These are phyloP conservation scores for Lepidurus apus DNA, from an alignment of 1,140 invertebrate species.

Conservation along the genomic window DNA sequence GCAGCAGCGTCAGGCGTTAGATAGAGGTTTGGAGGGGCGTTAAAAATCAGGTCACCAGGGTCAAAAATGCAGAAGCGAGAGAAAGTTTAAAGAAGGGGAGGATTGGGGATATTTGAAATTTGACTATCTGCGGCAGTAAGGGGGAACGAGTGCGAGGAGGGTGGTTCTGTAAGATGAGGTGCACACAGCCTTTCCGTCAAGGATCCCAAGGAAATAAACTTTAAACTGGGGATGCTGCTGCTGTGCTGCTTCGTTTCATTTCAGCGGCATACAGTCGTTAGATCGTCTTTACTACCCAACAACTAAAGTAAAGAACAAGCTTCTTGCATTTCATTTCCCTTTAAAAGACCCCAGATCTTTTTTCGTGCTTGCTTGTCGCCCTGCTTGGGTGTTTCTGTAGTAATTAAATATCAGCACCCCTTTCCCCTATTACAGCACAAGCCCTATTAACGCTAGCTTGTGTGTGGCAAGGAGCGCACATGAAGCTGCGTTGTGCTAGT, in stretches of 20 bases:
- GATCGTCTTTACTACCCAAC: neutral
- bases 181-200: neutral
- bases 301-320: conserved; percentile 4
- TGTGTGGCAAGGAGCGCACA: neutral
- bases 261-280: neutral
- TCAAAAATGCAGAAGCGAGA: neutral
- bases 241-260: neutral
- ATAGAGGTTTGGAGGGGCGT: neutral
- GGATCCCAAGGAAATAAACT: neutral
- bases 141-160: neutral
- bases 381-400: no score
- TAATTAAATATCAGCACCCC: no score
- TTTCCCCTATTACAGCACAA: no score
- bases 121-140: neutral
- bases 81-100: neutral
- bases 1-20: neutral
- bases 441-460: neutral
- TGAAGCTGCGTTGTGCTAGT: neutral
- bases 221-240: neutral
- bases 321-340: neutral
- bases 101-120: neutral
- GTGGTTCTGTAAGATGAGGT: neutral
- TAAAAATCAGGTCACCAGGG: conserved; percentile 6
- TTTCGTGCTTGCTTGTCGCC: no score
- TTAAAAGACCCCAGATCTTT: neutral